Percentiles rank a stretch among this genome's conserved stretches.
Evolutionary conservation across 2,888 invertebrate genomes (phyloP).

Genomic region (Cartodere bifasciata): DNA sequence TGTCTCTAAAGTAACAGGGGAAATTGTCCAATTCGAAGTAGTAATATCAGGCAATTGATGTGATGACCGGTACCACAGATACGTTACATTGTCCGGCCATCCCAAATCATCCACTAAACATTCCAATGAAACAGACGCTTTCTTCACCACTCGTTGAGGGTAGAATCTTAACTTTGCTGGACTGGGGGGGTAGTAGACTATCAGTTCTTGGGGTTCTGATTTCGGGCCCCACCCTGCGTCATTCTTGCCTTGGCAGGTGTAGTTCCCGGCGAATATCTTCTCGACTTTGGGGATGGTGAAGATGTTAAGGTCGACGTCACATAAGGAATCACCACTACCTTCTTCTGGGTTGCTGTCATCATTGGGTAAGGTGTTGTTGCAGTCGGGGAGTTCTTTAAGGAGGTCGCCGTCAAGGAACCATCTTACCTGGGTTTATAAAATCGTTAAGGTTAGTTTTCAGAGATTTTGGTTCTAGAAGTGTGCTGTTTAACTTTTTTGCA

Average conservation of each 20-base stretch:
- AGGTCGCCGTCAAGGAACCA: slow-evolving; percentile 79
- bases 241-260: slow-evolving; percentile 84
- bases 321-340: slow-evolving; percentile 46
- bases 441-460: no score
- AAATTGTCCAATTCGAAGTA: slow-evolving; percentile 64
- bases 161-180: slow-evolving; percentile 64
- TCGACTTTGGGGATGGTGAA: slow-evolving; percentile 74
- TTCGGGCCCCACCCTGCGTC: slow-evolving; percentile 77
- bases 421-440: slow-evolving; percentile 41
- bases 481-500: no score
- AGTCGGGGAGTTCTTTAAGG: slow-evolving; percentile 75
- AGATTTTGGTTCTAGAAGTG: no score
- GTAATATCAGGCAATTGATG: slow-evolving; percentile 63
- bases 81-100: slow-evolving; percentile 60
- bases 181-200: slow-evolving; percentile 78
- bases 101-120: slow-evolving; percentile 78
- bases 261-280: slow-evolving; percentile 84
- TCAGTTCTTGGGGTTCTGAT: slow-evolving; percentile 63
- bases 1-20: slow-evolving; percentile 72
- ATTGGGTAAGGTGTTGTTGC: slow-evolving; percentile 41
- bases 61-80: slow-evolving; percentile 70
- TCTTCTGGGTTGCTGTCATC: slow-evolving; percentile 33
- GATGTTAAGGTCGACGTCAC: slow-evolving; percentile 78
- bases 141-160: slow-evolving; percentile 68
- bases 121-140: slow-evolving; percentile 65